These are phyloP conservation scores for Centropus bengalensis DNA, from an alignment of 2,113 vertebrate species.

Conservation along the genomic window DNA sequence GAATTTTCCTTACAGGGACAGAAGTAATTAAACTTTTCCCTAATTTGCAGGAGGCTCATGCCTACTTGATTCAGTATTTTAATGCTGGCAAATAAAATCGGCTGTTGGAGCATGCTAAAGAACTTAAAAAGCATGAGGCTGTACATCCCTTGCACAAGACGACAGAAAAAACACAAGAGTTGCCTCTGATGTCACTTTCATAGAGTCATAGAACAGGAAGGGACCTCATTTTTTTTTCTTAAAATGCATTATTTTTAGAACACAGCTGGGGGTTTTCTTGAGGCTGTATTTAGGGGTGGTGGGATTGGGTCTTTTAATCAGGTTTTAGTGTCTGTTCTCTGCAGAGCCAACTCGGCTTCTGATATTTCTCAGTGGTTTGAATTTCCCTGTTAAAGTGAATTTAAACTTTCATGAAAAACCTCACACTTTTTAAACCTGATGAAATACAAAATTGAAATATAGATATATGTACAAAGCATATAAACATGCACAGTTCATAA, in stretches of 20 bases:
- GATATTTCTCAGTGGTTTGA: not conserved
- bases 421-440: not conserved
- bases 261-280: not conserved
- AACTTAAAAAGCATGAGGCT: not conserved
- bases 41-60: not conserved
- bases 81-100: not conserved
- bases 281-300: not conserved
- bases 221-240: not conserved
- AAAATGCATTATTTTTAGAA: not conserved
- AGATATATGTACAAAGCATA: not conserved
- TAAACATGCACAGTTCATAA: not conserved
- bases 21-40: not conserved
- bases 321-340: not conserved
- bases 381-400: not conserved
- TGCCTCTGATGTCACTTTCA: not conserved
- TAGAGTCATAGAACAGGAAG: too few species aligned
- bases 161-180: not conserved
- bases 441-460: not conserved
- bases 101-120: not conserved
- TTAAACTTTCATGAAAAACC: not conserved
- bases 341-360: not conserved
- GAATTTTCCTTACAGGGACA: not conserved
- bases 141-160: not conserved
- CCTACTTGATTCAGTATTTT: not conserved
- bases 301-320: not conserved